Base-by-base conservation (phyloP, 2,888 invertebrate genomes). In the Imbricaverruca yamaguchii region DNA sequence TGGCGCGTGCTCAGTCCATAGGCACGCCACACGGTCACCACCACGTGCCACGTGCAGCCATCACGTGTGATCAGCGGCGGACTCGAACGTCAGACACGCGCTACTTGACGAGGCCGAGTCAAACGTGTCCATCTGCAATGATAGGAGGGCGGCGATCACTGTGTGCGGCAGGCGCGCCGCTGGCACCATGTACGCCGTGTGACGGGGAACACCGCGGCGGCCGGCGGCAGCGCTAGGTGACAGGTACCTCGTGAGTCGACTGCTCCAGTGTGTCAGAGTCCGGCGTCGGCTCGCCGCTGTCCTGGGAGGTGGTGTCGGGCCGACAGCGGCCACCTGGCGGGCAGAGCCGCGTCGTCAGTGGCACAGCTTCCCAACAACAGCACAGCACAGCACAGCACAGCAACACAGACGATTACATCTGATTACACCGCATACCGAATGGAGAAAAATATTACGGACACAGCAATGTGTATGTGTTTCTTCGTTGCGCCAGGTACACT, bases 11-110 rank as follows among this genome's bases (percentile, higher is more conserved):
- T 13, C 65, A 10, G 53, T 23, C 74, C 25, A 13, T 9, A n/a
- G 65, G 11, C 59, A 59, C 59, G 23, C 8, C 23, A 11, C 39
- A 15, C 69, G 18, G 69, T 18, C 15, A 15, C 39, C 39, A n/a
- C 39, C 18, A 15, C 69, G 74, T 39, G 74, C 74, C 21, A 18
- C 21, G 74, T 55, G 74, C 21, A 10, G 55, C 55, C 74, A 21
- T 74, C 74, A 74, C 74, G 74, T 74, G 55, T 74, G 74, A n/a
- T 74, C 74, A 55, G 74, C 74, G 21, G 74, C 74, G 21, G 74
- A 74, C 74, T 74, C 74, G 74, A 74, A 74, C 53, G 74, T 74
- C 53, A 74, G 74, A 55, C 74, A 74, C 74, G 74, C 74, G 55
- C 74, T 74, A 55, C 74, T 53, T 12, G 74, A 74, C 53, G 74